Evolutionary conservation across 2,113 vertebrate species (phyloP), one percentile per base, ranked within the genome.

Genomic region (Elephantulus edwardii): DNA sequence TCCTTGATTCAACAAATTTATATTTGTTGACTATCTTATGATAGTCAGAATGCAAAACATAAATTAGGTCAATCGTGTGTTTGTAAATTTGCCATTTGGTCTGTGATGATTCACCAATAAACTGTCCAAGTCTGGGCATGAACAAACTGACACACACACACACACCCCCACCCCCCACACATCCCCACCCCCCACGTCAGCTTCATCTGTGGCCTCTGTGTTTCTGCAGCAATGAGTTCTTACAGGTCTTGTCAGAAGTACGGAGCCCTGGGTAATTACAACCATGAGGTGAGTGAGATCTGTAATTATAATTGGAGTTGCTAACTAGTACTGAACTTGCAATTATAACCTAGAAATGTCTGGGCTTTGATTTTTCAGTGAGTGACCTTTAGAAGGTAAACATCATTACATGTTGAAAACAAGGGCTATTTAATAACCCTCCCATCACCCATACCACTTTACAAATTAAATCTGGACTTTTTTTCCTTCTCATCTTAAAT

Each of bases 261-360:
- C 70, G 92, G 38, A 96, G 92, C 74, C 62, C 66, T 91, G 30
- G 86, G 71, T 92, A 95, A 96, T 97, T 88, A 92, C 48, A 81
- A 77, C 77, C 68, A 81, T 89, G 78, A 81, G 83, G 90, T 83
- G 91, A 95, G 48, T 91, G 90, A 70, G 40, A 95, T 56, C 24
- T 89, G 11, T 93, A 80, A 90, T 94, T 89, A 80, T 80, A 93
- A 75, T 83, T 93, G 83, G 75, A 96, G 85, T 84, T 92, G 85
- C 40, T 89, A 82, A 96, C 20, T 33, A 87, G 85, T 90, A 78
- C 84, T 93, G 83, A 83, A 64, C 90, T 86, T 95, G 7, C 95
- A 95, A 93, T 92, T 95, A 94, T 66, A 91, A 56, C n/a, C 22
- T 80, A 71, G 89, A 96, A 86, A 35, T 93, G 87, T 72, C 6